Conservation (phyloP, 2,888 invertebrate genomes). For the Alsophila aescularia region DNA sequence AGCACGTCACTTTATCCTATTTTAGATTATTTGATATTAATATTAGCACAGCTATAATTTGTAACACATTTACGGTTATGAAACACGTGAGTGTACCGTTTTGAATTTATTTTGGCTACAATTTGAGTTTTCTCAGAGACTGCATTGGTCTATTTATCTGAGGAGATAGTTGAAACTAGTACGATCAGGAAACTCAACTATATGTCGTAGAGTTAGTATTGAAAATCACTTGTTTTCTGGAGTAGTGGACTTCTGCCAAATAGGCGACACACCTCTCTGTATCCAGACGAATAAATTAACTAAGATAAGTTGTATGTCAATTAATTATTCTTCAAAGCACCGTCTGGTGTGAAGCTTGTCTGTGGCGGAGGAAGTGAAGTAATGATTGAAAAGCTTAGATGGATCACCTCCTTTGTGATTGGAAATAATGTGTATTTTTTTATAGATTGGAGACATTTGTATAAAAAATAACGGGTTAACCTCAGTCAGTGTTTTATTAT, state of each 20-base stretch:
- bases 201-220: conserved; percentile 35
- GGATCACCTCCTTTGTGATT: conserved; percentile 6
- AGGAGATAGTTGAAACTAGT: conserved; percentile 44
- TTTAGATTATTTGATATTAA: conserved; percentile 27
- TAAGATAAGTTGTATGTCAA: conserved; percentile 83
- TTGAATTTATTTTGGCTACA: conserved; percentile 77
- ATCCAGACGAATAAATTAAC: conserved; percentile 81
- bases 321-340: conserved; percentile 84
- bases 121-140: conserved; percentile 68
- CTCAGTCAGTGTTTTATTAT: too few species aligned
- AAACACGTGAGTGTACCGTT: conserved; percentile 67
- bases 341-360: conserved; percentile 71
- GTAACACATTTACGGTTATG: conserved; percentile 47
- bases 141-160: conserved; percentile 53
- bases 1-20: conserved; percentile 12
- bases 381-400: conserved; percentile 55
- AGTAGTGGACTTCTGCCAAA: conserved; percentile 75
- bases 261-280: conserved; percentile 75
- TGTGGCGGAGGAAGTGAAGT: conserved; percentile 61
- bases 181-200: conserved; percentile 37
- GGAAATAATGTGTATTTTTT: neutral
- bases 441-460: neutral
- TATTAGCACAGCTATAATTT: conserved; percentile 27
- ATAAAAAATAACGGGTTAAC: neutral
- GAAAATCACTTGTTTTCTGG: conserved; percentile 36